These are phyloP conservation scores for Brenthis hecate DNA, from an alignment of 2,888 invertebrate species.

Conservation along the genomic window DNA sequence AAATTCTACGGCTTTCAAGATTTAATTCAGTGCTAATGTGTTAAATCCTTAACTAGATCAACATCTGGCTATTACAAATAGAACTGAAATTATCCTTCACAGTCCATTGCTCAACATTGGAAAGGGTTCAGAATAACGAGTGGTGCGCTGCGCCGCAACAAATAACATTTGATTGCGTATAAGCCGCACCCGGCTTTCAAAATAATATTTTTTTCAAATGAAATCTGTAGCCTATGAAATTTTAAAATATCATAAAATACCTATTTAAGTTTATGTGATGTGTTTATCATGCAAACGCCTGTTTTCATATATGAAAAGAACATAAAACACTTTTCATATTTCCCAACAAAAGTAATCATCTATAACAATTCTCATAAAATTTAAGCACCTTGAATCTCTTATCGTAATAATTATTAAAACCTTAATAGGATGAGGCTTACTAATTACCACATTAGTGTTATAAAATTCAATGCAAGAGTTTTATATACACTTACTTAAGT, in stretches of 20 bases:
- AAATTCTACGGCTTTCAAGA: not conserved
- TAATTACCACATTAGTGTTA: no score
- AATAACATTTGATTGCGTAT: constrained; percentile 28
- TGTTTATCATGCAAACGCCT: no score
- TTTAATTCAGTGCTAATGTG: not conserved
- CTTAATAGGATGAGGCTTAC: no score
- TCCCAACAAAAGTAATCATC: no score
- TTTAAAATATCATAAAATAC: not conserved
- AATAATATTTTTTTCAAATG: constrained; percentile 7
- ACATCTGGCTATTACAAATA: constrained; percentile 27
- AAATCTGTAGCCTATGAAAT: not conserved
- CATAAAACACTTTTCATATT: no score
- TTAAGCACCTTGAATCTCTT: no score
- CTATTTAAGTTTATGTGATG: not conserved
- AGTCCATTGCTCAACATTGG: constrained; percentile 38
- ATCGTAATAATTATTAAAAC: no score
- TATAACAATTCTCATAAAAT: no score
- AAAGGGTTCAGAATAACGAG: constrained; percentile 35
- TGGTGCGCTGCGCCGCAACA: constrained; percentile 22
- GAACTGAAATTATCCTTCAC: constrained; percentile 32
- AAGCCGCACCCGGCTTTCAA: constrained; percentile 25
- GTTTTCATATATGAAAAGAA: no score
- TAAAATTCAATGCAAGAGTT: no score
- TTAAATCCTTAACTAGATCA: constrained; percentile 22
- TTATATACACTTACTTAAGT: no score